Evolutionary conservation across 1,140 invertebrate species (phyloP).

Genomic region (Polypedilum pembai): DNA sequence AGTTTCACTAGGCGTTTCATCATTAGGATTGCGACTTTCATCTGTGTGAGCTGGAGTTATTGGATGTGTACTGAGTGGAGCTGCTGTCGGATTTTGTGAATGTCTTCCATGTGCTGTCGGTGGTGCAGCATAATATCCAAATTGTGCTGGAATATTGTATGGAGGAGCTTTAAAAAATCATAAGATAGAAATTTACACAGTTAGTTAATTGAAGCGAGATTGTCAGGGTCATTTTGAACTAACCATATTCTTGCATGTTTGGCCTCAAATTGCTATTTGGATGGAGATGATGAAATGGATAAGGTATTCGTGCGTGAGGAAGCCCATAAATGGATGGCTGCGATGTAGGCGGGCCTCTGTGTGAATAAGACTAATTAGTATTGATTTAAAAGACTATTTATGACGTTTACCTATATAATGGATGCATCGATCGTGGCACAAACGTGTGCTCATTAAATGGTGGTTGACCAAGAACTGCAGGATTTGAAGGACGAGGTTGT

Average conservation of each 20-base stretch:
- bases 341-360: not conserved
- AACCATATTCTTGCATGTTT: not conserved
- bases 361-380: not conserved
- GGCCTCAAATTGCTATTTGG: not conserved
- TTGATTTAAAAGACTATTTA: not conserved
- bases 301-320: constrained; percentile 8
- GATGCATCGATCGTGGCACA: not conserved
- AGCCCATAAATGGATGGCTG: constrained; percentile 20
- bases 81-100: not conserved
- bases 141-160: constrained; percentile 1
- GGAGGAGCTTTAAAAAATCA: not conserved
- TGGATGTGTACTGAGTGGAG: not conserved
- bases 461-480: not conserved
- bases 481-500: not conserved
- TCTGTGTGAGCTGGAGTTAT: not conserved
- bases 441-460: constrained; percentile 10
- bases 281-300: constrained; percentile 20
- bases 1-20: constrained; percentile 33
- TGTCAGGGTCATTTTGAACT: not conserved
- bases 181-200: not conserved
- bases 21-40: not conserved
- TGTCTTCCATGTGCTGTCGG: constrained; percentile 26
- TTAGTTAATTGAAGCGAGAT: no score
- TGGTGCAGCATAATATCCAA: constrained; percentile 25
- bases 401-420: not conserved